Base-by-base conservation (phyloP, 2,797 vertebrate species). In the Pipistrellus pygmaeus region DNA sequence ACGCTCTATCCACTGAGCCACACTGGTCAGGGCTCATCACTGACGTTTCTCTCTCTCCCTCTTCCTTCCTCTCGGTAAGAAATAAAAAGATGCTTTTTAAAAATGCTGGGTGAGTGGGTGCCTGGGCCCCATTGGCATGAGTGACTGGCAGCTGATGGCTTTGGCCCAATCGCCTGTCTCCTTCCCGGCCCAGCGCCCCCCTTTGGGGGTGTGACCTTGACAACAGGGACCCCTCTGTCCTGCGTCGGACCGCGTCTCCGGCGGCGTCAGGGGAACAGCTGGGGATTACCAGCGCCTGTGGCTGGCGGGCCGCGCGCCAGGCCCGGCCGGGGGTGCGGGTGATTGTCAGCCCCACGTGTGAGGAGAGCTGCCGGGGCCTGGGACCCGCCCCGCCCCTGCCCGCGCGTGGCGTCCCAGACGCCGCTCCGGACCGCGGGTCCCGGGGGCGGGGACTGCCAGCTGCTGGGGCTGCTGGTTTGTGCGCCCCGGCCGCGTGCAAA, bases 321-420 rank as follows among this genome's bases (percentile, higher is more conserved):
- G 14, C 20, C 20, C 76, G 8, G 0, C 78, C 48, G 0, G 8
- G 44, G 2, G 35, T 30, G 53, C 1, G 20, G 57, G 57, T 48
- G 93, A 88, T 66, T 88, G 91, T 80, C 83, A 76, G 88, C 71
- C 72, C 25, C 66, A 18, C 8, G 71, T 88, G 92, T 46, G 51
- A 0, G 0, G 13, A 60, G 76, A 4, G 35, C 51, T 13, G 71
- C 27, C 30, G 20, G 81, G 48, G 6, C 68, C 21, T 11, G 27
- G 4, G 64, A 41, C 1, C 62, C 0, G 12, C 23, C 14, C 32
- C 44, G n/a, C n/a, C n/a, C n/a, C n/a, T n/a, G n/a, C n/a, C n/a
- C n/a, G n/a, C n/a, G n/a, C n/a, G n/a, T n/a, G n/a, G n/a, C n/a
- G n/a, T n/a, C n/a, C n/a, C n/a, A n/a, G n/a, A n/a, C n/a, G n/a